These are phyloP conservation scores for Xenops minutus DNA, from an alignment of 2,797 vertebrate genomes.

Conservation along the genomic window DNA sequence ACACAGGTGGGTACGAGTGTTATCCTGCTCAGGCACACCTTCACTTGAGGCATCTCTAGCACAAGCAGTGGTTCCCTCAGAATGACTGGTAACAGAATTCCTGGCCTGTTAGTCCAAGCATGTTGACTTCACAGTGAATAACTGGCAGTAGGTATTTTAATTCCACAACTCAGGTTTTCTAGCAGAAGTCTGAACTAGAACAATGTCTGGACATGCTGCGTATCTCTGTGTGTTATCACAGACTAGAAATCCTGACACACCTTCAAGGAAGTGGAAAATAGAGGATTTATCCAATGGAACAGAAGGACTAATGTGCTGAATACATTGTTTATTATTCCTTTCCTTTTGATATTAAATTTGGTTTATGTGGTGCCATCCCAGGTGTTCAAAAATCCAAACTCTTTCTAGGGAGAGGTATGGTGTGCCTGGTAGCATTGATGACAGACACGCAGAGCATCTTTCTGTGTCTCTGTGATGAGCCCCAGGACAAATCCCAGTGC, in stretches of 20 bases:
- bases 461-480: neutral
- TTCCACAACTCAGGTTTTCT: neutral
- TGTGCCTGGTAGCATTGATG: neutral
- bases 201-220: neutral
- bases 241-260: neutral
- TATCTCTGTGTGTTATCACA: neutral
- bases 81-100: neutral
- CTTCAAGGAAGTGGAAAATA: neutral
- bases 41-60: neutral
- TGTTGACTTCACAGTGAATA: neutral
- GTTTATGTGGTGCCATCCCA: neutral
- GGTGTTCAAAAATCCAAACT: neutral
- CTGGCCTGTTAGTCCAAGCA: neutral
- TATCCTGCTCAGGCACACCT: neutral
- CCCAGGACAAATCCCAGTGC: neutral
- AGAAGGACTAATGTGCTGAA: neutral
- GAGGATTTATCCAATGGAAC: neutral
- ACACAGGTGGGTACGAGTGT: constrained; percentile 88
- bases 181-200: neutral
- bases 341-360: neutral
- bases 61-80: neutral
- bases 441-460: neutral
- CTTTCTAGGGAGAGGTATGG: neutral
- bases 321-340: neutral
- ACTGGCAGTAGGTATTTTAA: neutral